Conservation (phyloP, 2,113 vertebrate species). For the Dicaeum eximium region DNA sequence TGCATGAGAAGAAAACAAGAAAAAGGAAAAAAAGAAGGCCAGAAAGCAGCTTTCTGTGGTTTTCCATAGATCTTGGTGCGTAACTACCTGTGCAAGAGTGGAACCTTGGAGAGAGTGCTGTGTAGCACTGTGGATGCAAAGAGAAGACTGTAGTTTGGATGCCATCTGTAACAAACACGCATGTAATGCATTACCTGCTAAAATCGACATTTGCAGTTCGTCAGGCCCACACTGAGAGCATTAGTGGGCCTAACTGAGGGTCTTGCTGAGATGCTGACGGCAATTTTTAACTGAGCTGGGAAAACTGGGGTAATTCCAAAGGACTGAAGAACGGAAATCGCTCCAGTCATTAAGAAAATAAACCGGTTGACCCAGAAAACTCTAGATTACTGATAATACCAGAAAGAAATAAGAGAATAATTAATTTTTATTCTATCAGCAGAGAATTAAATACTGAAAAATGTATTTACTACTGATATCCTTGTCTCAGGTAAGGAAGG, state of each 20-base stretch:
- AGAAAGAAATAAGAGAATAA: neutral
- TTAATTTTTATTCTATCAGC: neutral
- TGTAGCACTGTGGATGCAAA: neutral
- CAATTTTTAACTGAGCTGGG: neutral
- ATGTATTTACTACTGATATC: neutral
- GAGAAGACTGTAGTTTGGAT: neutral
- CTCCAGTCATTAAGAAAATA: neutral
- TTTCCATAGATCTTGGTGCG: fast-evolving
- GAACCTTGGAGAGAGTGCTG: neutral
- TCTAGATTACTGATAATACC: neutral
- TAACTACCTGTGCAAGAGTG: neutral
- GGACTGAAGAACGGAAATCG: neutral
- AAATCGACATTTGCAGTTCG: neutral
- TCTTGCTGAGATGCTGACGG: neutral
- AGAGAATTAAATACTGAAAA: neutral
- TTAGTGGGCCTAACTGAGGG: neutral
- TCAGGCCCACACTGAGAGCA: neutral
- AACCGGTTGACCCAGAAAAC: neutral
- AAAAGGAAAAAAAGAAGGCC: neutral
- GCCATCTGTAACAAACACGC: neutral
- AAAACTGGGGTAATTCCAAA: neutral
- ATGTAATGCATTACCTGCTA: neutral
- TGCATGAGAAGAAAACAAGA: neutral
- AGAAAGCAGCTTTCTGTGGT: neutral
- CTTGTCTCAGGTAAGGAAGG: neutral